These are phyloP conservation scores for Xenentodon cancila DNA, from an alignment of 2,797 vertebrate species.

Conservation along the genomic window DNA sequence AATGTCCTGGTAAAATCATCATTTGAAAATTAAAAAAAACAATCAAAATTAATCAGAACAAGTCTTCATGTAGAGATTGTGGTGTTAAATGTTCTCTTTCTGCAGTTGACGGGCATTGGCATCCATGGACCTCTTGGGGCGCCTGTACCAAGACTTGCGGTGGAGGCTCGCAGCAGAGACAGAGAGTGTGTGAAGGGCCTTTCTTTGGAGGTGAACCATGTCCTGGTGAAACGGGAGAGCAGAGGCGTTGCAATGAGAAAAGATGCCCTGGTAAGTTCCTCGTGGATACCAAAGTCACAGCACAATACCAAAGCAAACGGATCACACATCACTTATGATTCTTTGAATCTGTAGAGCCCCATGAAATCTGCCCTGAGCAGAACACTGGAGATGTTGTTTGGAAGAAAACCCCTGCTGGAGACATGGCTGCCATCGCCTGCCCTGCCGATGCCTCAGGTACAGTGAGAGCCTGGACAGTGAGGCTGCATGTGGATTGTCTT, in stretches of 20 bases:
- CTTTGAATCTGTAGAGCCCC: conserved; percentile 84
- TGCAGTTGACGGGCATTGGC: conserved; percentile 95
- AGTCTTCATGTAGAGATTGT: conserved; percentile 23
- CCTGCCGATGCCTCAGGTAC: conserved; percentile 92
- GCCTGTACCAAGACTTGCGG: conserved; percentile 92
- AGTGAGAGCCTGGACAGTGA: background rate
- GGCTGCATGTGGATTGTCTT: background rate
- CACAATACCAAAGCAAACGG: background rate
- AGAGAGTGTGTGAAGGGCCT: conserved; percentile 90
- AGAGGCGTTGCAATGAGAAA: conserved; percentile 90
- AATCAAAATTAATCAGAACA: background rate
- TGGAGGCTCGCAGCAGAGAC: conserved; percentile 90
- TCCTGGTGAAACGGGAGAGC: conserved; percentile 89
- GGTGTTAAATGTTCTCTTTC: conserved; percentile 20
- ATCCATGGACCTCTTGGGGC: conserved; percentile 90
- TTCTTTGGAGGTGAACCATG: conserved; percentile 91
- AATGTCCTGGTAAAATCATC: conserved; percentile 89
- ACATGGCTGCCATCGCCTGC: conserved; percentile 88
- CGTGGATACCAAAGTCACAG: background rate
- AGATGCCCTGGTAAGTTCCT: conserved; percentile 89
- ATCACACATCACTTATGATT: conserved; percentile 8
- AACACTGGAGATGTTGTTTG: conserved; percentile 87
- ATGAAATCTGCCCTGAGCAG: conserved; percentile 95
- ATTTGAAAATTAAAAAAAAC: background rate
- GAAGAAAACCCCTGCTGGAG: conserved; percentile 93